Evolutionary conservation across 2,113 vertebrate genomes (phyloP), one percentile per base, ranked within the genome.

Genomic region (Lethenteron reissneri): DNA sequence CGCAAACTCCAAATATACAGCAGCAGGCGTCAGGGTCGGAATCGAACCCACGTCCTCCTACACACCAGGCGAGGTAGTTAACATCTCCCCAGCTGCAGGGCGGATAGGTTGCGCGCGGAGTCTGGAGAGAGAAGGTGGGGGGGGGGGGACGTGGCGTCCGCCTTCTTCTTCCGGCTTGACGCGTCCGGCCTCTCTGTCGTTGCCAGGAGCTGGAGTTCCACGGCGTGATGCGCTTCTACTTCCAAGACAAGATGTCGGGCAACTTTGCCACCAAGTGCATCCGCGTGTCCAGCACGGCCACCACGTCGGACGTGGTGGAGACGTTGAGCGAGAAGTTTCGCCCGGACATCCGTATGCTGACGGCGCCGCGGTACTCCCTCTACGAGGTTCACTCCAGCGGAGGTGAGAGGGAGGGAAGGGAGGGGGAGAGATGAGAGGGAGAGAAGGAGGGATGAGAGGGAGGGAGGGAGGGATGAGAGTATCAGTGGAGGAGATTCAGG

Each of bases 191-290:
- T 41, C 41, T 41, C 41, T 41, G 41, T 41, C 70, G 14, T 13
- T 75, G 70, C 14, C 75, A 99, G 94, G 94, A 99, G 77, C 75
- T 99, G 73, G 94, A 99, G 80, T 99, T 97, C 79, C 94, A 99
- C 75, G 94, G 94, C 71, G 94, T 99, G 74, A 99, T 99, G 94
- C 84, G 94, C 72, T 99, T 99, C 81, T 99, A 99, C 80, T 99
- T 99, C 81, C 94, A 99, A 85, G 94, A 99, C 76, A 88, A 91
- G 77, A 87, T 95, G 72, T 92, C 94, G 13, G 94, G 94, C 70
- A 99, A 97, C 82, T 99, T 97, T 19, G 94, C 92, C 75, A 99
- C 94, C 58, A 99, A 99, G 75, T 99, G 94, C 76, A 95, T 99
- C 75, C 83, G 94, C 68, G 94, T 99, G 56, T 97, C 91, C 13